Percentiles rank a stretch among this genome's conserved stretches.
Conservation (phyloP, 2,797 vertebrate species). For the Rhabdomys pumilio region DNA sequence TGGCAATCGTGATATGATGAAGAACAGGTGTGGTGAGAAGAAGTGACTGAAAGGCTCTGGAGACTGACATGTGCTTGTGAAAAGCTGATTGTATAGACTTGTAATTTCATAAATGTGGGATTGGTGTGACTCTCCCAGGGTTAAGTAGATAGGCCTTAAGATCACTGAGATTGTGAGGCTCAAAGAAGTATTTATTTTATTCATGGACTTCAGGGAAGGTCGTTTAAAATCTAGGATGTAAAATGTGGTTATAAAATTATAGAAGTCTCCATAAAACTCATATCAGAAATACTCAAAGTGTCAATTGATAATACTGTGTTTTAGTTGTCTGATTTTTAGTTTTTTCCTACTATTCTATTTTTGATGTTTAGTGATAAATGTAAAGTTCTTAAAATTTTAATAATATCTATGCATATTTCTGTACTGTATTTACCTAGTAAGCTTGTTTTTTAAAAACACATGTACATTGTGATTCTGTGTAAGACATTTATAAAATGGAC, state of each 20-base stretch:
- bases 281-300: not conserved
- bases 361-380: not conserved
- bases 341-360: not conserved
- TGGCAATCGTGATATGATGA: not conserved
- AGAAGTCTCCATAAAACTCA: not conserved
- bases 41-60: not conserved
- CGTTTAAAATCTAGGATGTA: not conserved
- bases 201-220: not conserved
- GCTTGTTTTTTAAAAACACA: not conserved
- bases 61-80: not conserved
- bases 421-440: not conserved
- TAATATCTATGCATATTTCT: not conserved
- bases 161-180: not conserved
- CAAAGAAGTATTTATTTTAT: not conserved
- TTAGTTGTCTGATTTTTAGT: not conserved
- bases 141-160: not conserved
- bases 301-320: not conserved
- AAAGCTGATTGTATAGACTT: not conserved
- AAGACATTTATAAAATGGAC: not conserved
- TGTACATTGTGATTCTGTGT: not conserved
- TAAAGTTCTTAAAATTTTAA: constrained; percentile 21
- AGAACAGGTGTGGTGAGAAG: not conserved
- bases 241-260: not conserved
- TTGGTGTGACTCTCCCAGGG: not conserved
- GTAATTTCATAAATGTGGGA: not conserved